Conservation (phyloP, 2,113 vertebrate species). For the Rattus rattus region DNA sequence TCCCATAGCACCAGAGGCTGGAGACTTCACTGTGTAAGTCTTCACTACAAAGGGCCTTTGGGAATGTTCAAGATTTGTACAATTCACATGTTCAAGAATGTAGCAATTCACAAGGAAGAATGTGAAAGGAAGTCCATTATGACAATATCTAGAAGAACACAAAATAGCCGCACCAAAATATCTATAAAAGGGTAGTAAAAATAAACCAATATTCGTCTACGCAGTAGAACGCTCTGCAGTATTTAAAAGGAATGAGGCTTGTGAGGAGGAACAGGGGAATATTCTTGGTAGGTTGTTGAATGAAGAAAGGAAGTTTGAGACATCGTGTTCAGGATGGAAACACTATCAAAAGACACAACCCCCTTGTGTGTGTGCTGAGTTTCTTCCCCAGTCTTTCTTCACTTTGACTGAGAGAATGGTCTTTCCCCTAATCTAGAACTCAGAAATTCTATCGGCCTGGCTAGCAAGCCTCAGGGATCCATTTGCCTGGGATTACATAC, state of each 20-base stretch:
- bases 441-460: not conserved
- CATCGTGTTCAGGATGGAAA: not conserved
- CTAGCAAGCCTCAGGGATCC: not conserved
- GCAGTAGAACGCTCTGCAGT: not conserved
- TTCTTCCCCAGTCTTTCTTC: not conserved
- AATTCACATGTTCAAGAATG: not conserved
- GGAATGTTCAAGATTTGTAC: not conserved
- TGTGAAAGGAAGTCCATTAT: not conserved
- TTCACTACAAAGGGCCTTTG: not conserved
- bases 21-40: not conserved
- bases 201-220: not conserved
- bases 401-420: not conserved
- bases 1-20: not conserved
- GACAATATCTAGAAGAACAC: not conserved
- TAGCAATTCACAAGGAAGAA: not conserved
- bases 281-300: not conserved
- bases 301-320: not conserved
- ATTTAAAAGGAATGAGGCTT: not conserved
- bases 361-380: fast-evolving
- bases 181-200: not conserved
- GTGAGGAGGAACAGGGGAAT: not conserved
- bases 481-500: not conserved
- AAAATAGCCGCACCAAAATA: not conserved
- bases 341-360: not conserved
- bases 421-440: not conserved